Percentiles rank a stretch among this genome's conserved stretches.
These are phyloP conservation scores for Onychomys leucogaster DNA, from an alignment of 2,797 vertebrate species.

Conservation along the genomic window DNA sequence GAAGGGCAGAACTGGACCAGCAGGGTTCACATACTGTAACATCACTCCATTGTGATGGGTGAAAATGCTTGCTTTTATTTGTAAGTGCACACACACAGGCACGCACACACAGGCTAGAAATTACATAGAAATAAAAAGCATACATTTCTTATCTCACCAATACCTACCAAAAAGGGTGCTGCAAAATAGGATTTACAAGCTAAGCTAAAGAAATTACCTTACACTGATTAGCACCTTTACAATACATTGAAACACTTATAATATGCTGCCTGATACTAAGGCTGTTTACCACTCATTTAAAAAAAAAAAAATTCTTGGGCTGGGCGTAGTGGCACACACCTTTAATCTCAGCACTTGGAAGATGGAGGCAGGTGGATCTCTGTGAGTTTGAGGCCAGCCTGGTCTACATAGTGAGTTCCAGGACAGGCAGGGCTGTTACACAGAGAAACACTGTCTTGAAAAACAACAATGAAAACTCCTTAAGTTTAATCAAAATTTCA, in stretches of 20 bases:
- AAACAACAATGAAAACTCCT: neutral
- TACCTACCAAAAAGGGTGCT: neutral
- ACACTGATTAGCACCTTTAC: neutral
- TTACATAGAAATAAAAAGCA: neutral
- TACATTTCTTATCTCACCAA: neutral
- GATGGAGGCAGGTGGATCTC: neutral
- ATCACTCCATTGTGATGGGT: neutral
- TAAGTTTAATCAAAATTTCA: neutral
- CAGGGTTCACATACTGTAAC: neutral
- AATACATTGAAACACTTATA: constrained; percentile 27
- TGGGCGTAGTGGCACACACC: neutral
- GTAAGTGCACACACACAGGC: neutral
- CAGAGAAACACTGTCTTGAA: neutral
- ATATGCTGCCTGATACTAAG: neutral
- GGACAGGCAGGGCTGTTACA: neutral
- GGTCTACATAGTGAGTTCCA: neutral
- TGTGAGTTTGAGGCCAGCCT: neutral
- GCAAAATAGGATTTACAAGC: neutral
- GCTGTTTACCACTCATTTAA: neutral
- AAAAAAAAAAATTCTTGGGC: neutral
- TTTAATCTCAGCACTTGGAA: neutral
- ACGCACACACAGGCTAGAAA: neutral
- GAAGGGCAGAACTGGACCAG: neutral
- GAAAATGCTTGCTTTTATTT: constrained; percentile 6
- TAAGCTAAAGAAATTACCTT: neutral